A percentile compares a stretch with the other conserved stretches of the same genome.
phyloP scores from a whole-genome alignment of 2,888 invertebrate species.

The Dasypolia templi region DNA sequence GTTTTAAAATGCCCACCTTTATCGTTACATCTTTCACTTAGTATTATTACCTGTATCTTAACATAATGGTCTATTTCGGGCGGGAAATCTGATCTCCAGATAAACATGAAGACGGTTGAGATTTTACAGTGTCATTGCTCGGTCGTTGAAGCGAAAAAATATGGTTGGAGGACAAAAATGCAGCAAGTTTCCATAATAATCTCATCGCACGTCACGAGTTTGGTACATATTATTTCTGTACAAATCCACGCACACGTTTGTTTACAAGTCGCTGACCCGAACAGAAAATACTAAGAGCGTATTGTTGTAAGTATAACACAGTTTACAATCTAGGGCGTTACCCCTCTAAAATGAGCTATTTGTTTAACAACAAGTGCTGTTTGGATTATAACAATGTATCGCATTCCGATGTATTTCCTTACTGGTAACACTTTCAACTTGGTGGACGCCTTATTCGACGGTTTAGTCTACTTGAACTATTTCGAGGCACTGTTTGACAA shows the following conservation, averaged over 20 bases:
- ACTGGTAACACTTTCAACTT: constrained; percentile 54
- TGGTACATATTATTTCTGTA: constrained; percentile 68
- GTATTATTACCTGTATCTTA: constrained; percentile 53
- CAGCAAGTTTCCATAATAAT: constrained; percentile 53
- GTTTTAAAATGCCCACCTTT: constrained; percentile 47
- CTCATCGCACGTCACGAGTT: constrained; percentile 59
- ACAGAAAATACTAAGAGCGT: constrained; percentile 83
- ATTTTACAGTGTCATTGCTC: constrained; percentile 56
- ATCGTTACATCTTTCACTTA: constrained; percentile 61
- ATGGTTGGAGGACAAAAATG: constrained; percentile 44
- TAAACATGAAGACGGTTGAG: constrained; percentile 42
- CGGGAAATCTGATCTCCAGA: constrained; percentile 54
- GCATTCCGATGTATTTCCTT: constrained; percentile 74
- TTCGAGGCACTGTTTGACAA: constrained; percentile 64
- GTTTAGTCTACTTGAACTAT: constrained; percentile 66
- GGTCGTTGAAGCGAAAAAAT: constrained; percentile 34
- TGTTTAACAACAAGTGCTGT: constrained; percentile 84
- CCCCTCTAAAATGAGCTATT: constrained; percentile 85
- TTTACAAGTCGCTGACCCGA: constrained; percentile 86
- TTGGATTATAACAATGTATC: constrained; percentile 82
- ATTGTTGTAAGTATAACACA: constrained; percentile 82
- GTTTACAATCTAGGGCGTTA: constrained; percentile 88
- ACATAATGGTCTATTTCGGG: constrained; percentile 56
- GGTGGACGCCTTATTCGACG: constrained; percentile 47
- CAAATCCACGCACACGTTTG: constrained; percentile 77